phyloP scores from a whole-genome alignment of 2,888 invertebrate species.

The Lithophane leautieri region DNA sequence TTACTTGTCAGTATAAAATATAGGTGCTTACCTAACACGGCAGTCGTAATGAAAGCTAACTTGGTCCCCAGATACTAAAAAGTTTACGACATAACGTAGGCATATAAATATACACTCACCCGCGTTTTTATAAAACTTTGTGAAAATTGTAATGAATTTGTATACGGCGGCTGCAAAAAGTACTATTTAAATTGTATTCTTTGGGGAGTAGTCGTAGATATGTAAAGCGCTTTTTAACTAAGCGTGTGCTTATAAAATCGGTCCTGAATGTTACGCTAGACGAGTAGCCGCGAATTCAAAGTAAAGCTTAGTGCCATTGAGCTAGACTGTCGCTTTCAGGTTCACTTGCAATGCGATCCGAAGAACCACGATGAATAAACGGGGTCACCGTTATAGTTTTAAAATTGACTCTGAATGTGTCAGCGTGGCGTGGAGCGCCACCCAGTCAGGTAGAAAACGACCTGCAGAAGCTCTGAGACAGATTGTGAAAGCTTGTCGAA shows the following conservation, averaged over 20 bases:
- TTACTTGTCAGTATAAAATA: slow-evolving; percentile 61
- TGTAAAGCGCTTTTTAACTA: slow-evolving; percentile 13
- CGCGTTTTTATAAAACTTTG: slow-evolving; percentile 59
- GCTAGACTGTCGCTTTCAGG: neutral
- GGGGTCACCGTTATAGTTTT: neutral
- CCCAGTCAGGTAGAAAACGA: neutral
- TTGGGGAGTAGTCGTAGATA: slow-evolving; percentile 11
- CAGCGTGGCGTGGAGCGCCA: neutral
- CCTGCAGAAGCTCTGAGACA: neutral
- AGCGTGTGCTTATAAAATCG: slow-evolving; percentile 2
- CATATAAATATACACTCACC: slow-evolving; percentile 58
- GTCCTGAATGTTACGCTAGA: neutral
- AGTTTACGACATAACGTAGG: slow-evolving; percentile 63
- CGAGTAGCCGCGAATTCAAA: slow-evolving; percentile 17
- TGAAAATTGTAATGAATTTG: slow-evolving; percentile 60
- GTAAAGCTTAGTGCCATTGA: neutral
- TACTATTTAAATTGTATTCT: slow-evolving; percentile 33
- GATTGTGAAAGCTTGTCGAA: neutral
- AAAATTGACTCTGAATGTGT: slow-evolving; percentile 13
- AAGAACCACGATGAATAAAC: neutral
- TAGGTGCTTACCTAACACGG: slow-evolving; percentile 51
- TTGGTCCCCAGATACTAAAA: slow-evolving; percentile 67
- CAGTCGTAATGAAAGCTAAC: slow-evolving; percentile 62
- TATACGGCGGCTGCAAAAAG: slow-evolving; percentile 42
- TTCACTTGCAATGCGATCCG: neutral